Conservation (phyloP, 2,888 invertebrate genomes). For the Megaustenia siamemsis region DNA sequence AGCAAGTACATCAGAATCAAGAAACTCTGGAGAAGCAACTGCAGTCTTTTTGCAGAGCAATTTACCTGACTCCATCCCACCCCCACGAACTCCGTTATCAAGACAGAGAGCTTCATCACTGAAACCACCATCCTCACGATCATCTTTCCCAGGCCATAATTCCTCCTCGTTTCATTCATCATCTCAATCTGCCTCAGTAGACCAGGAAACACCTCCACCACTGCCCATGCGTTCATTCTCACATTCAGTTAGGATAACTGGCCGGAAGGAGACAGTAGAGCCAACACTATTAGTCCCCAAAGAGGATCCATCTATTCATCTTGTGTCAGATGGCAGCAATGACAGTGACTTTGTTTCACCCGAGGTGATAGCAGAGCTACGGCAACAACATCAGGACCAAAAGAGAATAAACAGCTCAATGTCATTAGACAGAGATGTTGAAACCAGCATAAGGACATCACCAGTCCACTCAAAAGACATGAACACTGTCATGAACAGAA, state of each 20-base stretch:
- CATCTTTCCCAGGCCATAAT: not conserved
- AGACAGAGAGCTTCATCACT: not conserved
- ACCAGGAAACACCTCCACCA: not conserved
- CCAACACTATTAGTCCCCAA: not conserved
- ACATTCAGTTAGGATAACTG: not conserved
- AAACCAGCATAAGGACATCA: not conserved
- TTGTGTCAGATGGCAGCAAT: constrained; percentile 40
- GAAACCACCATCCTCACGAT: constrained; percentile 13
- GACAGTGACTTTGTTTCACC: constrained; percentile 54
- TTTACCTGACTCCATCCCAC: not conserved
- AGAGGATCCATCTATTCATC: not conserved
- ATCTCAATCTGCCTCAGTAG: constrained; percentile 3
- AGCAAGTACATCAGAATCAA: not conserved
- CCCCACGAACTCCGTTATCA: not conserved
- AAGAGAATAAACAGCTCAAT: not conserved
- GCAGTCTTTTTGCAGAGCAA: not conserved
- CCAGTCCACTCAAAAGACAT: not conserved
- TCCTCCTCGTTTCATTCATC: constrained; percentile 20
- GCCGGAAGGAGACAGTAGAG: not conserved
- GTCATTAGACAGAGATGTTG: not conserved
- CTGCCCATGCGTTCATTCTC: not conserved
- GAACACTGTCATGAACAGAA: not conserved
- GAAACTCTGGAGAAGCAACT: not conserved
- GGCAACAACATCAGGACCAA: not conserved
- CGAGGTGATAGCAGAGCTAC: constrained; percentile 43